phyloP scores from a whole-genome alignment of 2,797 vertebrate genomes.

The Florisuga fusca region DNA sequence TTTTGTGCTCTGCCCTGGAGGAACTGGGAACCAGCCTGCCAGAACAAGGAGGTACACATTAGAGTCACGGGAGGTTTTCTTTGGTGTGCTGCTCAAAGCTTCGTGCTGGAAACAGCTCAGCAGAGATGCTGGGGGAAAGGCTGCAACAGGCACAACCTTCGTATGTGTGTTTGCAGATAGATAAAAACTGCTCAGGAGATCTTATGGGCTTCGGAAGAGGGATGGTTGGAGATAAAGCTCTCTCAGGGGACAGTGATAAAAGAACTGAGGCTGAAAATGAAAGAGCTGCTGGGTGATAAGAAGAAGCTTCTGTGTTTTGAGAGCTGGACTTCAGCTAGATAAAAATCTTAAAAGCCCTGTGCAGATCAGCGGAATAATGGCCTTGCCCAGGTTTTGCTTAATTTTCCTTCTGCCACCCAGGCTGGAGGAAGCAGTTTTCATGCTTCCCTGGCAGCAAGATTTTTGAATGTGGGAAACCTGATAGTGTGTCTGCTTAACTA shows the following conservation, averaged over 20 bases:
- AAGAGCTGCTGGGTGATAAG: conserved; percentile 55
- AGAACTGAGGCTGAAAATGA: conserved; percentile 61
- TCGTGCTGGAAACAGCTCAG: not conserved
- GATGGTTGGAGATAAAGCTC: conserved; percentile 37
- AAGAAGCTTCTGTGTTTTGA: conserved; percentile 39
- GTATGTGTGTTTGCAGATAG: not conserved
- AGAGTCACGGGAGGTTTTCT: not conserved
- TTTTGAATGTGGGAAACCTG: conserved; percentile 76
- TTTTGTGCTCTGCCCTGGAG: not conserved
- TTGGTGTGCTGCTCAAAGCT: not conserved
- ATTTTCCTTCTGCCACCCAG: conserved; percentile 60
- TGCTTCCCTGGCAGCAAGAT: conserved; percentile 67
- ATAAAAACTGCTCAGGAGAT: conserved; percentile 43
- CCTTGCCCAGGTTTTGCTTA: not conserved
- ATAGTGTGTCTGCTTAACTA: conserved; percentile 65
- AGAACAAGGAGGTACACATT: not conserved
- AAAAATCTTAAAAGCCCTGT: conserved; percentile 44
- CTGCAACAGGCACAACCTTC: not conserved
- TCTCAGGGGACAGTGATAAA: conserved; percentile 42
- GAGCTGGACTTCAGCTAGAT: conserved; percentile 37
- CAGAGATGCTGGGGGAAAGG: not conserved
- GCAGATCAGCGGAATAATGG: not conserved
- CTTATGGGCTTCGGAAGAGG: not conserved
- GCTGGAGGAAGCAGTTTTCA: conserved; percentile 62
- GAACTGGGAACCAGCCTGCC: not conserved